These are phyloP conservation scores for Siphlonurus alternatus DNA, from an alignment of 2,888 invertebrate genomes.

Conservation along the genomic window DNA sequence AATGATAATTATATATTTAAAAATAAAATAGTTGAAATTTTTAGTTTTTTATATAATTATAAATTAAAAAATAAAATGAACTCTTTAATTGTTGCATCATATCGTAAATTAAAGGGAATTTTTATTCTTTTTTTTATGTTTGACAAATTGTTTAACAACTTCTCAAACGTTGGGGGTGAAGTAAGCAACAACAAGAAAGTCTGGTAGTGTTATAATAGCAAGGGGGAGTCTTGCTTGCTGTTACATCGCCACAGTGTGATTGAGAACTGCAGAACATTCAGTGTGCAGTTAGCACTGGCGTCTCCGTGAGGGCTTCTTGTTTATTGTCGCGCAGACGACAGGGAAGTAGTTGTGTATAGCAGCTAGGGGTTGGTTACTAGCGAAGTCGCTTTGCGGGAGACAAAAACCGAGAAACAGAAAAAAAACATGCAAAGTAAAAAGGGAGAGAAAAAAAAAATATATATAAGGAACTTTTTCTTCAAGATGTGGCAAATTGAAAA, in stretches of 20 bases:
- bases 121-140: not conserved
- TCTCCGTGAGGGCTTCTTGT: not conserved
- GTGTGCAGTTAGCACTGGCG: too few species aligned
- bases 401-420: not conserved
- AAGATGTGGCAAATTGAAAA: too few species aligned
- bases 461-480: too few species aligned
- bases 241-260: too few species aligned
- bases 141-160: not conserved
- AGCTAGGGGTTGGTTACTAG: not conserved
- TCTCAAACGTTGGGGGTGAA: not conserved
- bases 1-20: too few species aligned
- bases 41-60: too few species aligned
- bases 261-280: too few species aligned
- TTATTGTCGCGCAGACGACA: not conserved
- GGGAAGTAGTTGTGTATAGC: not conserved
- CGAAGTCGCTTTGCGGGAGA: not conserved
- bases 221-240: not conserved
- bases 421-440: not conserved
- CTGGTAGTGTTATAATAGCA: not conserved
- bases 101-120: too few species aligned
- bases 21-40: too few species aligned
- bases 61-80: too few species aligned
- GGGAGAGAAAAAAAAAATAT: too few species aligned
- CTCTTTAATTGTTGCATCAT: too few species aligned
- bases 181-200: not conserved